Evolutionary conservation across 2,888 invertebrate genomes (phyloP), one percentile per base, ranked within the genome.

Genomic region (Entomobrya multifasciata): DNA sequence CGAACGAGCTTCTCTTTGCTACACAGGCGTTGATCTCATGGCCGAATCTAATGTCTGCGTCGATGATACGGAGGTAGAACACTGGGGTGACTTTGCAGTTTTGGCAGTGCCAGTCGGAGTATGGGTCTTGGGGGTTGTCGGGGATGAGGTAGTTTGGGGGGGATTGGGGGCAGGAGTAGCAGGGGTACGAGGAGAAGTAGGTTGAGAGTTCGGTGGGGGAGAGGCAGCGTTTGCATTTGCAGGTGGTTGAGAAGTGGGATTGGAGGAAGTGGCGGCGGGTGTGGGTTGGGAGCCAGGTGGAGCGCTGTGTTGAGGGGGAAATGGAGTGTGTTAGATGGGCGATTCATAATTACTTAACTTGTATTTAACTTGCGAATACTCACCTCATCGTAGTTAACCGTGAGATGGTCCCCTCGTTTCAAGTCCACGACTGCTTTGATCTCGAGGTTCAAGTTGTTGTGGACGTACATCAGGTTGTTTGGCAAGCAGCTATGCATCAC

Each of bases 201-300:
- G 67, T 81, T 1, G 65, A 57, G 25, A 81, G 22, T 25, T 86
- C 86, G 13, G 86, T 49, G 0, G 52, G 44, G 6, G 60, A 22
- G 1, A 22, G 17, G 81, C 86, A 86, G 1, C 86, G 57, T 4
- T 20, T 47, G 65, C 86, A 86, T 36, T 30, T 47, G 47, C 86
- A 86, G 3, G 17, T 15, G 17, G 76, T 62, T 0, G 17, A 22
- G 44, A 62, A 86, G 0, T 80, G 49, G 4, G 27, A 8, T 5
- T 52, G 22, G 11, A 81, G 44, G 25, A 36, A 27, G 5, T 15
- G 17, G 0, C 77, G 49, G 6, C 86, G 81, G 6, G 62, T 22
- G 30, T 25, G 22, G 13, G 77, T 86, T 1, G 81, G 81, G 10
- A 49, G 13, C 2, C 62, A 67, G 13, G 76, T 5, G n/a, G 27